Evolutionary conservation across 1,140 invertebrate genomes (phyloP).

Genomic region (Tribolium madens): DNA sequence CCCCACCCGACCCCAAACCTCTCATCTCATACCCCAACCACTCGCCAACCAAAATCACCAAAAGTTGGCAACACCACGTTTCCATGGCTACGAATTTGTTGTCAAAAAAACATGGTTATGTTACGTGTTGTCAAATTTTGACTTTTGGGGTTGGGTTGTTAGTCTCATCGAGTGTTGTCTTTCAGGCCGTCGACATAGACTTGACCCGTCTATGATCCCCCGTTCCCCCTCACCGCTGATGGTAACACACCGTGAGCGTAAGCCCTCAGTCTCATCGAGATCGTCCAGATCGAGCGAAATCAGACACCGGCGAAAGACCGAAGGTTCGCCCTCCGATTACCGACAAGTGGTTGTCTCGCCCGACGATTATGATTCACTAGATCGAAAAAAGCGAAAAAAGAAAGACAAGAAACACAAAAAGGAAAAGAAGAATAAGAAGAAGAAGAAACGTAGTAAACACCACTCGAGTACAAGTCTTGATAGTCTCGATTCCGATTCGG

Average conservation of each 20-base stretch:
- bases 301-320: constrained; percentile 60
- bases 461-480: constrained; percentile 73
- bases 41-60: not conserved
- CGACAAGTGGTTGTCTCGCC: constrained; percentile 60
- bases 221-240: constrained; percentile 66
- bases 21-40: not conserved
- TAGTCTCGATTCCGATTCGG: constrained; percentile 58
- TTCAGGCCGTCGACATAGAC: constrained; percentile 64
- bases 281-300: constrained; percentile 63
- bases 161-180: not conserved
- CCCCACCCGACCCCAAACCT: not conserved
- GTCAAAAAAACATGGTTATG: no score
- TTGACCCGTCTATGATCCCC: constrained; percentile 67
- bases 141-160: no score
- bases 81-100: no score
- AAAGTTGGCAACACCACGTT: no score
- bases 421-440: constrained; percentile 80
- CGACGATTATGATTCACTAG: constrained; percentile 65
- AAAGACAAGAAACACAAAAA: constrained; percentile 75
- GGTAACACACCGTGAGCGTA: constrained; percentile 57
- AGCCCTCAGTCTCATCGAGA: constrained; percentile 61
- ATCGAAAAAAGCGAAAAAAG: constrained; percentile 68
- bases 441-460: constrained; percentile 76
- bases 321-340: constrained; percentile 53
- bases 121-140: no score